Evolutionary conservation across 2,888 invertebrate genomes (phyloP).

Genomic region (Octonoba sinensis): DNA sequence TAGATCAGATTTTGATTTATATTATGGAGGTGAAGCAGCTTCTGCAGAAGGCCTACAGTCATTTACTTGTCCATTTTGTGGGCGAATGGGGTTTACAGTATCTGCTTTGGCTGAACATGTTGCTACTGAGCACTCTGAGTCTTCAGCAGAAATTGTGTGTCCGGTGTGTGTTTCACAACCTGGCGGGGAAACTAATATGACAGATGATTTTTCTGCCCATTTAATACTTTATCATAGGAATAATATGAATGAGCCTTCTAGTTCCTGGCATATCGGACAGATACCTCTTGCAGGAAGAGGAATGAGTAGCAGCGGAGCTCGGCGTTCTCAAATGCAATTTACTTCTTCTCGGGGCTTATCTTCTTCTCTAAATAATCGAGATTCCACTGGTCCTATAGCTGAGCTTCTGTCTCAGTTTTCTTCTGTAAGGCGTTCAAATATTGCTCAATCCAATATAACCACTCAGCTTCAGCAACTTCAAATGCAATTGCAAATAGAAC

Average conservation of each 20-base stretch:
- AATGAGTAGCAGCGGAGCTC: too few relatives aligned
- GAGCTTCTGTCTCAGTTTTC: slow-evolving; percentile 95
- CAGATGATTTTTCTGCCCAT: too few relatives aligned
- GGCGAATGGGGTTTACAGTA: slow-evolving; percentile 95
- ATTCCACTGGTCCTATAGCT: too few relatives aligned
- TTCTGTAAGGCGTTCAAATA: slow-evolving; percentile 82
- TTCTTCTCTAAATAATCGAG: too few relatives aligned
- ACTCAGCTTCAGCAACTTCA: slow-evolving; percentile 85
- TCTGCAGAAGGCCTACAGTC: slow-evolving; percentile 91
- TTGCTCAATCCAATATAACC: slow-evolving; percentile 66
- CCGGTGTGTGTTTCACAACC: too few relatives aligned
- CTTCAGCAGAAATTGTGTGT: slow-evolving; percentile 91
- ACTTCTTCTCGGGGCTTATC: too few relatives aligned
- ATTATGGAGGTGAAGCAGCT: slow-evolving; percentile 94
- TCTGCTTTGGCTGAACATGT: slow-evolving; percentile 81
- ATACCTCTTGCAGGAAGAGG: too few relatives aligned
- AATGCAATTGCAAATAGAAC: slow-evolving; percentile 92
- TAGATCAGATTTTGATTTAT: slow-evolving; percentile 94
- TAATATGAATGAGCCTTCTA: too few relatives aligned
- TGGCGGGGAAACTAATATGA: too few relatives aligned
- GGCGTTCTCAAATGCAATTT: too few relatives aligned
- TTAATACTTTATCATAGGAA: too few relatives aligned
- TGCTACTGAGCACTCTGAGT: slow-evolving; percentile 89
- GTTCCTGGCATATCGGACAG: too few relatives aligned
- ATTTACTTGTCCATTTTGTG: slow-evolving; percentile 98